These are phyloP conservation scores for Halcyon leucocephala DNA, from an alignment of 2,797 vertebrate species.

Conservation along the genomic window DNA sequence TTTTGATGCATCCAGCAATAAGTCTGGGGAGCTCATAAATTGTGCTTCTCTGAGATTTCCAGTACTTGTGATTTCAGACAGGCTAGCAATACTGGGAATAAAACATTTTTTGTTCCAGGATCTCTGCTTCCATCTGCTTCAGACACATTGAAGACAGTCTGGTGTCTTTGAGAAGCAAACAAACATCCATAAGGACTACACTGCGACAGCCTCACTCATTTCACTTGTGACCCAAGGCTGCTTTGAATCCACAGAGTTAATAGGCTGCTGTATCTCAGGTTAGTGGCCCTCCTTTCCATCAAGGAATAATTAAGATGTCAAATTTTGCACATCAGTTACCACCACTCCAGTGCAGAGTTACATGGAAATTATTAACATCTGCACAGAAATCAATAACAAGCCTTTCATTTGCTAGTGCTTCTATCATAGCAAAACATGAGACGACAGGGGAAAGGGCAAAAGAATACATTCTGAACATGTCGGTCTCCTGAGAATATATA, in stretches of 20 bases:
- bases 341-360: constrained; percentile 6
- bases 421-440: constrained; percentile 31
- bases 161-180: neutral
- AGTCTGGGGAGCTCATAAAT: neutral
- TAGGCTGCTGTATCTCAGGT: neutral
- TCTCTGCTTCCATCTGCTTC: constrained; percentile 5
- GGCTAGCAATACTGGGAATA: neutral
- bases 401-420: constrained; percentile 50
- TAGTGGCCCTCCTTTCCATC: constrained; percentile 15
- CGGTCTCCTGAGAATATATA: constrained; percentile 39
- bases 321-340: constrained; percentile 15
- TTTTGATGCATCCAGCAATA: neutral
- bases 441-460: neutral
- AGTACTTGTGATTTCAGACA: neutral
- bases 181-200: neutral
- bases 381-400: constrained; percentile 67
- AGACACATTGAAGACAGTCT: neutral
- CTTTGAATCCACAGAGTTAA: constrained; percentile 38
- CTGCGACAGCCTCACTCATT: neutral
- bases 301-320: constrained; percentile 58
- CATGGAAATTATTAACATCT: constrained; percentile 54
- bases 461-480: constrained; percentile 25
- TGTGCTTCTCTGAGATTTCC: neutral
- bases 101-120: neutral
- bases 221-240: neutral